Evolutionary conservation across 2,797 vertebrate genomes (phyloP).

Genomic region (Neosilurus hyrtlii): DNA sequence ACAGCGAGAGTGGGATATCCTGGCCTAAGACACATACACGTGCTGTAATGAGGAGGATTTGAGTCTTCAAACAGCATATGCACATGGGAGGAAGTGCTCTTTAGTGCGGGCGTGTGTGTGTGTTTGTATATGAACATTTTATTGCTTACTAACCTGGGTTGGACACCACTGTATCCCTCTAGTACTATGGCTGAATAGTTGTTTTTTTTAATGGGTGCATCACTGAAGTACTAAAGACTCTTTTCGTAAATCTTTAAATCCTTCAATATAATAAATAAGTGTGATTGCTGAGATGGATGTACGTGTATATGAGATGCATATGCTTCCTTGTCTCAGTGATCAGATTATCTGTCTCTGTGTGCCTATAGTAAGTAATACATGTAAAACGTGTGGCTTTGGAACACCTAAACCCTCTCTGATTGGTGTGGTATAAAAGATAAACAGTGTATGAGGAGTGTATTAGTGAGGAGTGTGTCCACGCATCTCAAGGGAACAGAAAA

Average conservation of each 20-base stretch:
- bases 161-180: conserved; percentile 3
- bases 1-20: conserved; percentile 51
- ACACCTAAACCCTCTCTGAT: conserved; percentile 49
- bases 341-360: conserved; percentile 10
- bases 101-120: conserved; percentile 59
- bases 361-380: conserved; percentile 29
- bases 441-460: neutral
- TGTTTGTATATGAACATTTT: conserved; percentile 17
- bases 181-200: neutral
- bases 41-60: conserved; percentile 84
- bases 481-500: conserved; percentile 10
- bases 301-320: neutral
- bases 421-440: conserved; percentile 47
- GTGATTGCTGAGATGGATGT: neutral
- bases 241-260: neutral
- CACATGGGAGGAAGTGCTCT: conserved; percentile 77
- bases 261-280: neutral
- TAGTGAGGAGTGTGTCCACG: conserved; percentile 28
- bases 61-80: conserved; percentile 82
- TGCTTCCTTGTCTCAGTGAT: neutral
- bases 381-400: conserved; percentile 44
- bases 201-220: neutral
- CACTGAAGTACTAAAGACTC: neutral
- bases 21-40: conserved; percentile 64
- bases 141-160: conserved; percentile 26